Conservation (phyloP, 2,113 vertebrate genomes). For the Fulmarus glacialis region DNA sequence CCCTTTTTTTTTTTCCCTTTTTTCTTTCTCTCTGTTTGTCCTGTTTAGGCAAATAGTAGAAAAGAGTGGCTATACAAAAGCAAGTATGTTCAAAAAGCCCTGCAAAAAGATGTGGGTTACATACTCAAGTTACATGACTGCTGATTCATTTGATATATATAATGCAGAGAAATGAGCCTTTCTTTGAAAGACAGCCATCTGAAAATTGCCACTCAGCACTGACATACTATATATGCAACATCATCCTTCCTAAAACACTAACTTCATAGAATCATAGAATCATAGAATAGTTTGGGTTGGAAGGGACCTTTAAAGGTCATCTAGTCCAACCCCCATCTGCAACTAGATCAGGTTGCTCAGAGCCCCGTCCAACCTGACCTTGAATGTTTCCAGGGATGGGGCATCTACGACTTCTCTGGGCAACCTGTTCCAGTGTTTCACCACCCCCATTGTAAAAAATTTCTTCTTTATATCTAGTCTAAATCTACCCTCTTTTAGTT, state of each 20-base stretch:
- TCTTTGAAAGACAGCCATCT: background rate
- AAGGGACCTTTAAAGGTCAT: no score
- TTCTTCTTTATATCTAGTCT: no score
- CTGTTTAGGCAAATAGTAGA: background rate
- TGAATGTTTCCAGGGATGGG: no score
- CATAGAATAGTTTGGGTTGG: no score
- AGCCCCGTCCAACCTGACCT: no score
- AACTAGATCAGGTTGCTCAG: no score
- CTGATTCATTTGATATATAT: background rate
- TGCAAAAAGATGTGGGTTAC: background rate
- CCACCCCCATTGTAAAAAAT: no score
- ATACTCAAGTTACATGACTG: background rate
- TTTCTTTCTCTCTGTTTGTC: background rate
- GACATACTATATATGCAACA: background rate
- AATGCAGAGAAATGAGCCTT: background rate
- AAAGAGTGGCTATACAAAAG: background rate
- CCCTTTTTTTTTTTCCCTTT: rapidly evolving
- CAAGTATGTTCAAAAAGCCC: background rate
- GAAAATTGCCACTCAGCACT: background rate
- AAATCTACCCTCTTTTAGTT: no score
- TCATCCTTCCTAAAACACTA: background rate
- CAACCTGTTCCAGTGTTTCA: no score
- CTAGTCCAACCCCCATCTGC: no score
- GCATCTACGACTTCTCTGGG: no score
- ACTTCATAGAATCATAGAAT: background rate